A percentile compares a stretch with the other conserved stretches of the same genome.
phyloP scores from a whole-genome alignment of 2,797 vertebrate species.

The Chrosomus eos region DNA sequence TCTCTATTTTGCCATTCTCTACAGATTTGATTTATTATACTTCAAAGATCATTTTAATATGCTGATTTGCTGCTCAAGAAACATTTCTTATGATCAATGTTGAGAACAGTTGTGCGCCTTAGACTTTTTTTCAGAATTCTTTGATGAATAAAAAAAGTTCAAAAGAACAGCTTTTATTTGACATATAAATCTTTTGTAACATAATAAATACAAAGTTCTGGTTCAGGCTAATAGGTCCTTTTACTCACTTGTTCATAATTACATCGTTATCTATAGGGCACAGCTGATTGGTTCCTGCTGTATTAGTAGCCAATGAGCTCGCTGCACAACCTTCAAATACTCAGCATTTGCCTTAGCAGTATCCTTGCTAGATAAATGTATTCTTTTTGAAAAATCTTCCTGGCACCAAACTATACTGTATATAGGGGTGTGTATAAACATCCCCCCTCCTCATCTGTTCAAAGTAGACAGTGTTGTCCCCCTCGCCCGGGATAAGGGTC shows the following conservation, averaged over 20 bases:
- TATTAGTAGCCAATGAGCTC: too few relatives aligned
- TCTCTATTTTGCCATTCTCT: conserved; percentile 38
- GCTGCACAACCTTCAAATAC: too few relatives aligned
- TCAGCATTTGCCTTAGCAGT: background rate
- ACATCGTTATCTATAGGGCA: too few relatives aligned
- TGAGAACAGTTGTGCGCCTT: background rate
- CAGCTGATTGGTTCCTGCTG: too few relatives aligned
- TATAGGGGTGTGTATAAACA: background rate
- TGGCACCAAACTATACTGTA: background rate
- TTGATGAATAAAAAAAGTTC: background rate
- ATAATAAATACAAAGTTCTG: background rate
- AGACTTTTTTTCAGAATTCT: background rate
- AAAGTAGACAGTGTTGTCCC: conserved; percentile 7
- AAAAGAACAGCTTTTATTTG: background rate
- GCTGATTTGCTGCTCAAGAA: background rate
- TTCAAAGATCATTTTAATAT: background rate
- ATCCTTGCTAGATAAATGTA: background rate
- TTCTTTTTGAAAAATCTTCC: background rate
- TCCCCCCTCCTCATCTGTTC: background rate
- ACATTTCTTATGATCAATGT: background rate
- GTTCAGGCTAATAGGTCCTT: too few relatives aligned
- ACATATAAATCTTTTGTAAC: background rate
- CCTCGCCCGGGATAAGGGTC: conserved; percentile 2
- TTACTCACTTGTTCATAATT: too few relatives aligned
- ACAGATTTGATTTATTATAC: conserved; percentile 35